These are phyloP conservation scores for Cryptoleucopteryx plumbea DNA, from an alignment of 2,113 vertebrate genomes.

Conservation along the genomic window DNA sequence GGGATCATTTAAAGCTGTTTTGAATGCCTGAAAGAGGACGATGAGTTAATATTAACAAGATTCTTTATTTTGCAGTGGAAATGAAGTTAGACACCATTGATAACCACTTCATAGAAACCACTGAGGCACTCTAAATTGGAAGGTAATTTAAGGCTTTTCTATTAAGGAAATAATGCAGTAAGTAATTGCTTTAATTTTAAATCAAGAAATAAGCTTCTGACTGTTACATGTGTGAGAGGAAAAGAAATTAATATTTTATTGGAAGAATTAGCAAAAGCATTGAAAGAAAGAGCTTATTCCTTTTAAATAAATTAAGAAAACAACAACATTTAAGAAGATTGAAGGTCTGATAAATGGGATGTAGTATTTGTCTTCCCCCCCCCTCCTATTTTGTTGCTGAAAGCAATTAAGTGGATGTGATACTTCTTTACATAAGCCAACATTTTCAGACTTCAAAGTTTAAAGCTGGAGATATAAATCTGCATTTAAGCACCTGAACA, in stretches of 20 bases:
- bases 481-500: neutral
- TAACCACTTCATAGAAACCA: neutral
- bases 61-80: constrained; percentile 26
- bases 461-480: neutral
- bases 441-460: neutral
- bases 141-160: constrained; percentile 31
- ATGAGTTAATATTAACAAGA: constrained; percentile 24
- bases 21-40: neutral
- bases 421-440: neutral
- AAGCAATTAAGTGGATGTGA: neutral
- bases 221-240: constrained; percentile 3
- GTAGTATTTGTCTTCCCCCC: rapidly evolving
- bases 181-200: constrained; percentile 57
- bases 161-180: constrained; percentile 39
- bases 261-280: neutral
- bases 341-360: neutral
- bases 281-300: neutral
- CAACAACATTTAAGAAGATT: neutral
- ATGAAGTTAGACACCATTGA: constrained; percentile 1
- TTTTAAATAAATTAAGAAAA: constrained; percentile 25
- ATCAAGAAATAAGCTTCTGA: constrained; percentile 40
- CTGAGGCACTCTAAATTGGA: constrained; percentile 19
- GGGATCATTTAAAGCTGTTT: neutral
- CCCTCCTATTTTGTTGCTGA: neutral
- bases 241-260: constrained; percentile 9